Percentiles rank a stretch among this genome's conserved stretches.
Conservation (phyloP, 2,797 vertebrate species). For the Mycteria americana region DNA sequence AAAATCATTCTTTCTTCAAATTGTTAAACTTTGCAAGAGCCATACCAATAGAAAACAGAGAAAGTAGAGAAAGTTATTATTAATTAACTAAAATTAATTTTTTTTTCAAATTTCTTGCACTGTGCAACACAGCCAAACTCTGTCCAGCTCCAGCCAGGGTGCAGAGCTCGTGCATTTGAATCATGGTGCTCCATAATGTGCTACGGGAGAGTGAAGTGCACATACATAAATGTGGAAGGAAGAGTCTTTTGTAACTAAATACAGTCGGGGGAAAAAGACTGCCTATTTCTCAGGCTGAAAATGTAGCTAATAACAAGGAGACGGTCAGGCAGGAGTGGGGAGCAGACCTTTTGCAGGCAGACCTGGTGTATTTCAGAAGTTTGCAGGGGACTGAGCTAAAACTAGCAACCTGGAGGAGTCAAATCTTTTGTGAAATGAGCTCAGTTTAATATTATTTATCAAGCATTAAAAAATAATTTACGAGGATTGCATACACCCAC, state of each 20-base stretch:
- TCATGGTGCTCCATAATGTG: not conserved
- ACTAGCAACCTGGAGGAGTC: not conserved
- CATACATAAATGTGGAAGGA: not conserved
- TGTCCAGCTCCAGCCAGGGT: not conserved
- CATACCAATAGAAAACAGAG: not conserved
- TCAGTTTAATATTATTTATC: not conserved
- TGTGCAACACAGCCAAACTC: not conserved
- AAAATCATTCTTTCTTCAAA: not conserved
- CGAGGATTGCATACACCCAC: rapidly evolving
- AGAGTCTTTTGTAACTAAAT: not conserved
- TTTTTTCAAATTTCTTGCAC: not conserved
- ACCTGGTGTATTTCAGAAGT: not conserved
- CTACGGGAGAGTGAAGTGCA: rapidly evolving
- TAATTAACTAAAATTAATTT: not conserved
- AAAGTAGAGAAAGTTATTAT: not conserved
- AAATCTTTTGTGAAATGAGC: not conserved
- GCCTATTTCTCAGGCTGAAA: not conserved
- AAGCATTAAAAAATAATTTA: not conserved
- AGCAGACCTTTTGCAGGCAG: not conserved
- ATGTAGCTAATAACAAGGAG: not conserved
- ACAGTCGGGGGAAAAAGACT: not conserved
- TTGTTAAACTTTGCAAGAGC: not conserved
- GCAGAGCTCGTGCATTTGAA: not conserved
- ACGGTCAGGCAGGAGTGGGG: rapidly evolving
- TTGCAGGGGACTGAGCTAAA: not conserved